A percentile compares a stretch with the other conserved stretches of the same genome.
Conservation (phyloP, 1,140 invertebrate genomes). For the Nylanderia fulva region DNA sequence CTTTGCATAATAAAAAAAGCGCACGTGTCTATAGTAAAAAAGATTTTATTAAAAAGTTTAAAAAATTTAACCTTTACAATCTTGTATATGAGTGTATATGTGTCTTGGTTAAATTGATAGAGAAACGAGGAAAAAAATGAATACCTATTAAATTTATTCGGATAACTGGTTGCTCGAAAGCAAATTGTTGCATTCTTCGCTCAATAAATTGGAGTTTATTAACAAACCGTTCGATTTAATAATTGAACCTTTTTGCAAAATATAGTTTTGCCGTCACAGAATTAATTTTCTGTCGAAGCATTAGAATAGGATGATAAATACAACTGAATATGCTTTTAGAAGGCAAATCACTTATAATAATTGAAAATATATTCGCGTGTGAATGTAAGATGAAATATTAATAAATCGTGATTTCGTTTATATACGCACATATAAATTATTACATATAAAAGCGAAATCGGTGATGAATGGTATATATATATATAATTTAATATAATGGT, state of each 20-base stretch:
- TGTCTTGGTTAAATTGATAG: background rate
- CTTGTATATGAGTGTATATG: too few species aligned
- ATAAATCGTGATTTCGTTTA: background rate
- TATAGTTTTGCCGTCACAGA: background rate
- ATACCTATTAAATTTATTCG: conserved; percentile 17
- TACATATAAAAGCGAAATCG: background rate
- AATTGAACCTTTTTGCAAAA: background rate
- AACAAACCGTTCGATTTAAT: background rate
- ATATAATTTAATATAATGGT: too few species aligned
- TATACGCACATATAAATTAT: too few species aligned
- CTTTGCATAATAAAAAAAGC: background rate
- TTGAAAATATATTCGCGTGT: background rate
- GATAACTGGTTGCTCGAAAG: background rate
- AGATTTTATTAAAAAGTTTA: background rate
- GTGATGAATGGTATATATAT: too few species aligned
- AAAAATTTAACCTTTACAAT: conserved; percentile 18
- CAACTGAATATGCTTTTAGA: background rate
- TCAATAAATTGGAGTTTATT: conserved; percentile 32
- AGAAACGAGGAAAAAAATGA: background rate
- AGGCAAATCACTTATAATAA: background rate
- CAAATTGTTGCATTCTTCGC: background rate
- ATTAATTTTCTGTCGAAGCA: background rate
- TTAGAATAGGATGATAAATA: background rate
- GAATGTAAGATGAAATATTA: background rate
- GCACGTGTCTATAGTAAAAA: background rate